phyloP scores from a whole-genome alignment of 2,797 vertebrate genomes.

The Tympanoctomys barrerae region DNA sequence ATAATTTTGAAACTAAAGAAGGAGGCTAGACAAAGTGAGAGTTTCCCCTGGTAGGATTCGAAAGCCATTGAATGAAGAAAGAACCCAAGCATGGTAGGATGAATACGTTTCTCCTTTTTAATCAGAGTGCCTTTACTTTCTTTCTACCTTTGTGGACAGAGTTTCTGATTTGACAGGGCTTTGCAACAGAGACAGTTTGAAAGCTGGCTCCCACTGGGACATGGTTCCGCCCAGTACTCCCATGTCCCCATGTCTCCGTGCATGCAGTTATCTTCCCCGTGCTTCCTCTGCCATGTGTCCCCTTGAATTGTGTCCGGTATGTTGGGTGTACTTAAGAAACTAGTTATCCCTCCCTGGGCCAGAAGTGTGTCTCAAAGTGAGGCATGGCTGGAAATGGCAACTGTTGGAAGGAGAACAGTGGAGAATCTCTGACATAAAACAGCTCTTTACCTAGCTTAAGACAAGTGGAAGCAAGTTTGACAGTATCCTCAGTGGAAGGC shows the following conservation, averaged over 20 bases:
- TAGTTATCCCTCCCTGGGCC: neutral
- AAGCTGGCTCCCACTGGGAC: neutral
- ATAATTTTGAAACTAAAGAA: slow-evolving; percentile 52
- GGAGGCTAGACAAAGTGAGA: neutral
- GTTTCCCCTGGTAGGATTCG: slow-evolving; percentile 6
- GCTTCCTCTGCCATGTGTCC: neutral
- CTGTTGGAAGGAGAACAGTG: slow-evolving; percentile 1
- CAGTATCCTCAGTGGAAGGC: neutral
- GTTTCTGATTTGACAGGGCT: neutral
- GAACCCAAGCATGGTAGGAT: neutral
- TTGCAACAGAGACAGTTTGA: slow-evolving; percentile 26
- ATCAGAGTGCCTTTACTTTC: neutral
- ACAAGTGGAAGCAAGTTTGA: neutral
- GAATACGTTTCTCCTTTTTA: neutral
- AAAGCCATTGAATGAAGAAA: neutral
- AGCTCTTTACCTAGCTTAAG: neutral
- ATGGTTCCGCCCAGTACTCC: neutral
- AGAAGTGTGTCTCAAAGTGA: neutral
- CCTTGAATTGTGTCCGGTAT: no score
- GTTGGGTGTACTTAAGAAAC: neutral
- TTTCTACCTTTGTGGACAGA: neutral
- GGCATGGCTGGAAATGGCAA: neutral
- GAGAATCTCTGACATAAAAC: slow-evolving; percentile 41
- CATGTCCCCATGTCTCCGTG: neutral
- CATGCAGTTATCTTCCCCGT: rapidly evolving